These are phyloP conservation scores for Nannoperca australis DNA, from an alignment of 2,797 vertebrate species.

Conservation along the genomic window DNA sequence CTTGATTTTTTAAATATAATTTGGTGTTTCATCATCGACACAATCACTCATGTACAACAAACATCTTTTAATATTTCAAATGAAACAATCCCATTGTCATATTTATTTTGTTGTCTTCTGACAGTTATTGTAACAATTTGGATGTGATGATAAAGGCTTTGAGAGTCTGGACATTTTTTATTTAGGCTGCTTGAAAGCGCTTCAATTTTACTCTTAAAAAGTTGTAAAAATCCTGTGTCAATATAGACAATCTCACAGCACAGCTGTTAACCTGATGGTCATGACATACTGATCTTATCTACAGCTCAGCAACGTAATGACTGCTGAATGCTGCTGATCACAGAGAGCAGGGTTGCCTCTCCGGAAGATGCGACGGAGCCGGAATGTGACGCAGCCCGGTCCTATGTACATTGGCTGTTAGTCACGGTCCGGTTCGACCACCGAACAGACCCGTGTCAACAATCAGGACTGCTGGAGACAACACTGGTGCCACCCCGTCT, in stretches of 20 bases:
- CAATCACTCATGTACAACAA: no score
- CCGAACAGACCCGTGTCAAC: neutral
- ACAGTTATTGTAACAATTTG: no score
- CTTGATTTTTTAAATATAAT: no score
- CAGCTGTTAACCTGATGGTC: neutral
- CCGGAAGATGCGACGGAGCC: neutral
- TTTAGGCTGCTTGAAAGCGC: no score
- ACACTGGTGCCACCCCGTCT: neutral
- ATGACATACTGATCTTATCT: neutral
- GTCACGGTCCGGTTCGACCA: constrained; percentile 23
- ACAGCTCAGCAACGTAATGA: neutral
- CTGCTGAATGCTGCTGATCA: neutral
- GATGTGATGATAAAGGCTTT: no score
- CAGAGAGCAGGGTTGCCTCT: neutral
- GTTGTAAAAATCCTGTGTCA: no score
- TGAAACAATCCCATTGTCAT: no score
- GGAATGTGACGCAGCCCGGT: neutral
- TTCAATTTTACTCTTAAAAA: no score
- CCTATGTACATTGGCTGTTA: neutral
- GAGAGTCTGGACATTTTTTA: no score
- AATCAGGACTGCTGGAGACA: neutral
- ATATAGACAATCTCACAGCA: neutral
- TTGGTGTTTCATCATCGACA: no score
- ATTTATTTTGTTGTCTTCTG: no score
- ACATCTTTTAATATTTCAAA: no score